Base-by-base conservation (phyloP, 2,113 vertebrate species). In the Furnarius figulus region DNA sequence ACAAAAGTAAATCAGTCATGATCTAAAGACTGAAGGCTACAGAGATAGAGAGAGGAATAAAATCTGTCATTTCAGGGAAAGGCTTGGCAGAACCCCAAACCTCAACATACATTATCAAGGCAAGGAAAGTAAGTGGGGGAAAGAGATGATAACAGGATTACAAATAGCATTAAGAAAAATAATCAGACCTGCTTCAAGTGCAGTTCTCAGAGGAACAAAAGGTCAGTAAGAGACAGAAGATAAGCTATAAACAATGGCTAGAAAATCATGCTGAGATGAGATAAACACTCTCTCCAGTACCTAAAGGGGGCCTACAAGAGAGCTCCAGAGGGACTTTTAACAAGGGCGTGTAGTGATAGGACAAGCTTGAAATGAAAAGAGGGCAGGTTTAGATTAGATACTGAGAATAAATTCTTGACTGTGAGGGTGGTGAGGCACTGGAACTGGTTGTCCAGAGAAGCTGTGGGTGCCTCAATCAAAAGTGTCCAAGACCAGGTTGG, bases 211-310 rank as follows among this genome's bases (percentile, higher is more conserved):
- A 67, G 70, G 37, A 94, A 82, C 50, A 77, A 80, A 85, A 87
- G 80, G 31, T 80, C 75, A 68, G 31, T 68, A 66, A 77, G 47
- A 96, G 76, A 90, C 28, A 75, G 81, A 2, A 90, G 66, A 90
- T 85, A 94, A 91, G 53, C n/a, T 70, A 33, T 33, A 82, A 92
- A 94, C 70, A 95, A 90, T 56, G 65, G 65, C 56, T 86, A 91
- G 39, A 90, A 84, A 87, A 78, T 37, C 58, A 52, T 18, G 20
- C 31, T 67, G 74, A 89, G 25, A 55, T 70, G 25, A 91, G 31
- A 91, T 42, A 94, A 90, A 72, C 37, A 46, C 9, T 40, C 46
- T 33, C 74, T 82, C 33, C 49, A 71, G 65, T 24, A 44, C 72
- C 56, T 90, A 28, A 63, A 77, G 42, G 42, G 10, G 49, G 27